Evolutionary conservation across 2,888 invertebrate species (phyloP).

Genomic region (Neoitamus cyanurus): DNA sequence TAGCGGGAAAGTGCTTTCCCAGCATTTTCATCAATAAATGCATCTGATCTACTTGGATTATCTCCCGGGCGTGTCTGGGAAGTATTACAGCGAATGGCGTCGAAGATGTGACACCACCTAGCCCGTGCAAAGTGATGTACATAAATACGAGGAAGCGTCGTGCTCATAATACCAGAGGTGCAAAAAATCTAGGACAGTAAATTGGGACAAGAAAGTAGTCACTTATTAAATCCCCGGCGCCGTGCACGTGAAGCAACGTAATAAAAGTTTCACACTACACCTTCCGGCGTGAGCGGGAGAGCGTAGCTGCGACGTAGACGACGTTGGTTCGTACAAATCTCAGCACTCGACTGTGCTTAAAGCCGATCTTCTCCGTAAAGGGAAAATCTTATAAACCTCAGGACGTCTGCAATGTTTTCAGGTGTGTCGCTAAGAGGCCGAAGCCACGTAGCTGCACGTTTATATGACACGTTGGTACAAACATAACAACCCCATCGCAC

Average conservation of each 20-base stretch:
- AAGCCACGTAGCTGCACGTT: neutral
- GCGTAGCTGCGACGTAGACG: neutral
- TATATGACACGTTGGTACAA: slow-evolving; percentile 15
- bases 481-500: slow-evolving; percentile 41
- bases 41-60: neutral
- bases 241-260: neutral
- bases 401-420: neutral
- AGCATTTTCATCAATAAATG: neutral
- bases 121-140: neutral
- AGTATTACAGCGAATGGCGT: neutral
- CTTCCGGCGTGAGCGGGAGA: neutral
- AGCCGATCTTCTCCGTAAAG: neutral
- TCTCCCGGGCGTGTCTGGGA: neutral
- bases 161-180: neutral
- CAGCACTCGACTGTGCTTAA: neutral
- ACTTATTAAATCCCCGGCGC: neutral
- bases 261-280: neutral
- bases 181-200: neutral
- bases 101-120: neutral
- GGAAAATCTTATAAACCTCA: slow-evolving; percentile 15
- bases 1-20: neutral
- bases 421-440: neutral
- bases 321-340: slow-evolving; percentile 2
- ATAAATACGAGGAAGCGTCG: neutral
- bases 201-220: neutral